phyloP scores from a whole-genome alignment of 35 echinoderm and acorn worm genomes.

The Lytechinus pictus region DNA sequence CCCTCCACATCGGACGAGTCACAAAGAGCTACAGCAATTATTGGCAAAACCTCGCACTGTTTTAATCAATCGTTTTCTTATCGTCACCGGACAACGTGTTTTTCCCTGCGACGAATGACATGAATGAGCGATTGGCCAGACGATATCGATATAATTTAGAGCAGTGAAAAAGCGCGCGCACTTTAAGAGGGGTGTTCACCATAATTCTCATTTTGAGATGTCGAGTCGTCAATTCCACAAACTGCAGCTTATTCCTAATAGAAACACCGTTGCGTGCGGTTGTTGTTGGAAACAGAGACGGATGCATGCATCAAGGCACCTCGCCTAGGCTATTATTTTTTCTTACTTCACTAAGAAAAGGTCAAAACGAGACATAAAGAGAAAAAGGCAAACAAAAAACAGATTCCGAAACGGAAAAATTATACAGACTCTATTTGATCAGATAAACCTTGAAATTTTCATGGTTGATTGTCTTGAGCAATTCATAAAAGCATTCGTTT shows the following conservation, averaged over 20 bases:
- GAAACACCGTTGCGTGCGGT: not conserved
- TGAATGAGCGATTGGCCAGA: not conserved
- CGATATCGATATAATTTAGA: not conserved
- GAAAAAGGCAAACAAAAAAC: not conserved
- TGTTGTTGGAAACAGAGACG: not conserved
- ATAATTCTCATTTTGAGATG: not conserved
- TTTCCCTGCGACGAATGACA: not conserved
- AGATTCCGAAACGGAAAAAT: not conserved
- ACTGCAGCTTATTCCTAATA: not conserved
- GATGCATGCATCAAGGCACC: not conserved
- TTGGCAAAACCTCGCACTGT: not conserved
- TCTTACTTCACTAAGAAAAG: not conserved
- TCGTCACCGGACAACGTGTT: not conserved
- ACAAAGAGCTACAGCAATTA: not conserved
- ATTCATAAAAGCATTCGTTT: not conserved
- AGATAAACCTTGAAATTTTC: not conserved
- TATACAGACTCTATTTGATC: not conserved
- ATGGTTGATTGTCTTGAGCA: not conserved
- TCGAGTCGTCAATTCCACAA: not conserved
- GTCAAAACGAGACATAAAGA: not conserved
- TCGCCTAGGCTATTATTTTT: not conserved
- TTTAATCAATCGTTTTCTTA: not conserved
- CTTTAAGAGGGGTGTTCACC: not conserved
- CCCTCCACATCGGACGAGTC: not conserved
- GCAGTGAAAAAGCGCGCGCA: slow-evolving; percentile 7